These are phyloP conservation scores for Dasysyrphus albostriatus DNA, from an alignment of 2,888 invertebrate species.

Conservation along the genomic window DNA sequence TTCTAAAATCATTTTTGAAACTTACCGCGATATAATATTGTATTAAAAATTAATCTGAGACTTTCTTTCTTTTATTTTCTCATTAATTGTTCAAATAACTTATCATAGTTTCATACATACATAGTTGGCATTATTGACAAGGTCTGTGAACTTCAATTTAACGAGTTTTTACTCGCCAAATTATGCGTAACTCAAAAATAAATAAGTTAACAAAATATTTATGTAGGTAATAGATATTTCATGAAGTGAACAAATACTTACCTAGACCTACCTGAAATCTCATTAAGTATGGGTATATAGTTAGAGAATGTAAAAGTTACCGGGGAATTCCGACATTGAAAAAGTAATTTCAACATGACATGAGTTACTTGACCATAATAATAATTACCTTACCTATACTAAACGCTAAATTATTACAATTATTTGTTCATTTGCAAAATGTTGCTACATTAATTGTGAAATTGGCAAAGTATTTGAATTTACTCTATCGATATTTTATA, in stretches of 20 bases:
- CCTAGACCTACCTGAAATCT: constrained; percentile 26
- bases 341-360: constrained; percentile 26
- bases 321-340: constrained; percentile 20
- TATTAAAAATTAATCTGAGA: too few relatives aligned
- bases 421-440: constrained; percentile 4
- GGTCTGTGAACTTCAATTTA: constrained; percentile 23
- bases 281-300: not conserved
- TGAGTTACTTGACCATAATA: constrained; percentile 10
- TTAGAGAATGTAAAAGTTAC: constrained; percentile 14
- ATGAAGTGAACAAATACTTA: constrained; percentile 16
- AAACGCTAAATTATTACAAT: not conserved
- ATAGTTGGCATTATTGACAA: not conserved
- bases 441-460: not conserved
- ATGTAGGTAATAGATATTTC: constrained; percentile 1
- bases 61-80: not conserved
- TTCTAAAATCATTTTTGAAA: too few relatives aligned
- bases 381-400: not conserved
- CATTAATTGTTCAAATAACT: not conserved
- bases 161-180: constrained; percentile 14
- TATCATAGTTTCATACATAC: not conserved
- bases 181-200: constrained; percentile 2
- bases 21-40: too few relatives aligned
- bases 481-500: not conserved
- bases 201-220: not conserved
- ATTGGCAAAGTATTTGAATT: not conserved